phyloP scores from a whole-genome alignment of 2,888 invertebrate species.

The Minunthozetes semirufus region DNA sequence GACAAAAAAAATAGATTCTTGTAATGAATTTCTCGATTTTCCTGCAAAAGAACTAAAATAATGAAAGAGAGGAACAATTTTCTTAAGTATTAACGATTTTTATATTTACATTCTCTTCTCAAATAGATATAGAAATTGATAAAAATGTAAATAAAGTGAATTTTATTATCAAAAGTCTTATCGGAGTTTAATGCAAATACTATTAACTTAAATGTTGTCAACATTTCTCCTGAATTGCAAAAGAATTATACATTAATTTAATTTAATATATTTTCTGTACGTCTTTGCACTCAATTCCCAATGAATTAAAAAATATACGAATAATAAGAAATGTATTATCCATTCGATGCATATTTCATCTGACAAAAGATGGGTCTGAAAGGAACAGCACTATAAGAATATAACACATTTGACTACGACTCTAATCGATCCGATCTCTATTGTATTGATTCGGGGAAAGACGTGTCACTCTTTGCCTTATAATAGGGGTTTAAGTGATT shows the following conservation, averaged over 20 bases:
- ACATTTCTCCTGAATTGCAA: background rate
- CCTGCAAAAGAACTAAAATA: background rate
- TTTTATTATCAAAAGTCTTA: background rate
- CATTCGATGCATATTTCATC: background rate
- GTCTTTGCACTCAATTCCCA: background rate
- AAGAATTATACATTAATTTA: background rate
- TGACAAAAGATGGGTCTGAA: background rate
- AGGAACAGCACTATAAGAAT: background rate
- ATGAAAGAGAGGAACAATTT: background rate
- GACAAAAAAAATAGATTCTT: no score
- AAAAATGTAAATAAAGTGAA: background rate
- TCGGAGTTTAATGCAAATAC: slow-evolving; percentile 1
- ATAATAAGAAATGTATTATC: no score
- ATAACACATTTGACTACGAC: background rate
- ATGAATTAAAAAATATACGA: background rate
- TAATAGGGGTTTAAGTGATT: slow-evolving; percentile 8
- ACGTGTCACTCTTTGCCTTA: slow-evolving; percentile 17
- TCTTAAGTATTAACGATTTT: background rate
- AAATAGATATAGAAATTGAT: background rate
- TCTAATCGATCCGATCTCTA: slow-evolving; percentile 4
- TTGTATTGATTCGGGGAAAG: slow-evolving; percentile 4
- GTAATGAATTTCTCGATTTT: background rate
- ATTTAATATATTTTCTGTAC: background rate
- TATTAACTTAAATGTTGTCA: slow-evolving; percentile 9
- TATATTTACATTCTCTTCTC: background rate